phyloP scores from a whole-genome alignment of 2,113 vertebrate genomes.

The Triplophysa dalaica region DNA sequence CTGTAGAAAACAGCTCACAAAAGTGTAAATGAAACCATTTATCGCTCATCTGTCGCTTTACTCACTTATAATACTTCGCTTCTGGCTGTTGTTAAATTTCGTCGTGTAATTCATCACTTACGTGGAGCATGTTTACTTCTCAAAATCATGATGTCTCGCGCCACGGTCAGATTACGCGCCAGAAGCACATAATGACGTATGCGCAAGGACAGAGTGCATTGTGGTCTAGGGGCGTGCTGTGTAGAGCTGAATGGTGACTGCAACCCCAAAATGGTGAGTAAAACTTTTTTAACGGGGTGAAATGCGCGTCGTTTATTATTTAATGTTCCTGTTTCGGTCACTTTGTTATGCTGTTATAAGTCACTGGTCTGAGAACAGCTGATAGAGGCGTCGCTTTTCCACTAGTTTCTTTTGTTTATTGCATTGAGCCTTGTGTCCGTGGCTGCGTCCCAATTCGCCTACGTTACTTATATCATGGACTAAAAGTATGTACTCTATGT shows the following conservation, averaged over 20 bases:
- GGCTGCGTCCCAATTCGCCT: too few species aligned
- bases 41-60: background rate
- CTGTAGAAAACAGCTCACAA: background rate
- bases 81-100: background rate
- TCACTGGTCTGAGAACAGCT: too few species aligned
- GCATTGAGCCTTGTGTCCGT: too few species aligned
- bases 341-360: too few species aligned
- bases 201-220: slow-evolving; percentile 60
- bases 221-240: slow-evolving; percentile 61
- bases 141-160: background rate
- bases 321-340: background rate
- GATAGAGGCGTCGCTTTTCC: too few species aligned
- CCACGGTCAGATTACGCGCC: background rate
- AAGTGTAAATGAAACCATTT: background rate
- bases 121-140: background rate
- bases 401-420: too few species aligned
- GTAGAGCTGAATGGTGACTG: slow-evolving; percentile 61
- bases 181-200: slow-evolving; percentile 14
- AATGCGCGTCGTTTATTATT: background rate
- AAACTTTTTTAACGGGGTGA: background rate
- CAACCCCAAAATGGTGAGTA: slow-evolving; percentile 69
- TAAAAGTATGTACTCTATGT: too few species aligned
- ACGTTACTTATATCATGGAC: too few species aligned
- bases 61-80: background rate
- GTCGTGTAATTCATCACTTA: background rate